These are phyloP conservation scores for Thunnus thynnus DNA, from an alignment of 2,113 vertebrate genomes.

Conservation along the genomic window DNA sequence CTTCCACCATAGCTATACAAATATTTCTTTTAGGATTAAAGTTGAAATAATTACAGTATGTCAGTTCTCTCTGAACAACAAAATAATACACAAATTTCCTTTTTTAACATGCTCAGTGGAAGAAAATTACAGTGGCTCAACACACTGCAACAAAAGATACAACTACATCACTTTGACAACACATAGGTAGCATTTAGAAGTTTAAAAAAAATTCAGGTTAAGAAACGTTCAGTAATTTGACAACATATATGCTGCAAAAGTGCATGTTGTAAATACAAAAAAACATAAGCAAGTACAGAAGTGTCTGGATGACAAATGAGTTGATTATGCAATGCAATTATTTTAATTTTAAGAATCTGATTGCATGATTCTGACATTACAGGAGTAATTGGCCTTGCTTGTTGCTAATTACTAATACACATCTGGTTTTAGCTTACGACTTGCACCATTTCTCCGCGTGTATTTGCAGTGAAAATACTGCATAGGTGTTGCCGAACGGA, in stretches of 20 bases:
- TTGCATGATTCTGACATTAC: neutral
- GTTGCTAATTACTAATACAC: neutral
- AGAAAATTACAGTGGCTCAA: neutral
- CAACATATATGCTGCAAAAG: neutral
- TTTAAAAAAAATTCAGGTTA: too few relatives aligned
- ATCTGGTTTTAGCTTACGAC: neutral
- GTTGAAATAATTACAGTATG: neutral
- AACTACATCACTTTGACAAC: neutral
- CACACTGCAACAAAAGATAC: neutral
- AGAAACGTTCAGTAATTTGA: too few relatives aligned
- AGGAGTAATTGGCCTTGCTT: neutral
- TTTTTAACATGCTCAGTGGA: neutral
- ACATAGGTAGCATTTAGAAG: neutral
- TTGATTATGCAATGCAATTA: too few relatives aligned
- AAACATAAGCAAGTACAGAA: neutral
- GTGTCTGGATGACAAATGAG: neutral
- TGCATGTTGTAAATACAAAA: neutral
- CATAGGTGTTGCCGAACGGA: neutral
- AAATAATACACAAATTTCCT: neutral
- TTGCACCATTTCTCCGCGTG: neutral
- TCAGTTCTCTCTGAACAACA: neutral
- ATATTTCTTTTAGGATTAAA: neutral
- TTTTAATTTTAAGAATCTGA: neutral
- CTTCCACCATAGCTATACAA: neutral
- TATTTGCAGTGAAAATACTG: neutral